These are phyloP conservation scores for Chiloscyllium punctatum DNA, from an alignment of 2,797 vertebrate species.

Conservation along the genomic window DNA sequence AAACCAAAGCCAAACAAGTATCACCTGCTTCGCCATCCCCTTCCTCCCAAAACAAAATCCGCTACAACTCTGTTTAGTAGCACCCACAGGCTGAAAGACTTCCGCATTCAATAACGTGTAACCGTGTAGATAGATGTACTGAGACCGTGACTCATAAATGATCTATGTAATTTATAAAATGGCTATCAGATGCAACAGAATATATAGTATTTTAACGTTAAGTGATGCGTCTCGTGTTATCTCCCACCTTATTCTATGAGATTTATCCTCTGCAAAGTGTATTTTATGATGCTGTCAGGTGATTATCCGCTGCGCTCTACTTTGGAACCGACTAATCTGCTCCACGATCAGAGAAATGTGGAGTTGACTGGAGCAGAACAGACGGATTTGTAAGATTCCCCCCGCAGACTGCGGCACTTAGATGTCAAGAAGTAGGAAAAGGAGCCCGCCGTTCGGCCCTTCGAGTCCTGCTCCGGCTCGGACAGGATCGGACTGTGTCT, in stretches of 20 bases:
- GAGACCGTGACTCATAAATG: not conserved
- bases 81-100: not conserved
- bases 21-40: not conserved
- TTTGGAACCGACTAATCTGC: not conserved
- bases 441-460: too few species aligned
- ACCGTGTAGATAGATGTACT: not conserved
- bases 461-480: not conserved
- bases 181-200: constrained; percentile 18
- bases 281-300: not conserved
- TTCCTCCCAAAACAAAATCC: not conserved
- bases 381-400: not conserved
- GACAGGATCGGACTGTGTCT: not conserved
- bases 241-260: not conserved
- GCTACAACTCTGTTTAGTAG: not conserved
- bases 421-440: too few species aligned
- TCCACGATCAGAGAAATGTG: not conserved
- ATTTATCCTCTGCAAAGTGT: not conserved
- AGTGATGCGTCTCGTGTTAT: constrained; percentile 12
- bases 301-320: not conserved
- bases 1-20: not conserved
- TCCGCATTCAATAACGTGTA: not conserved
- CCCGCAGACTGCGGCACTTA: not conserved
- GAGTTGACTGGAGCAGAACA: not conserved
- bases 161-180: constrained; percentile 37
- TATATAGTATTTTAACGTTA: constrained; percentile 28